Base-by-base conservation (phyloP, 2,113 vertebrate genomes). In the Cygnus buccinator region DNA sequence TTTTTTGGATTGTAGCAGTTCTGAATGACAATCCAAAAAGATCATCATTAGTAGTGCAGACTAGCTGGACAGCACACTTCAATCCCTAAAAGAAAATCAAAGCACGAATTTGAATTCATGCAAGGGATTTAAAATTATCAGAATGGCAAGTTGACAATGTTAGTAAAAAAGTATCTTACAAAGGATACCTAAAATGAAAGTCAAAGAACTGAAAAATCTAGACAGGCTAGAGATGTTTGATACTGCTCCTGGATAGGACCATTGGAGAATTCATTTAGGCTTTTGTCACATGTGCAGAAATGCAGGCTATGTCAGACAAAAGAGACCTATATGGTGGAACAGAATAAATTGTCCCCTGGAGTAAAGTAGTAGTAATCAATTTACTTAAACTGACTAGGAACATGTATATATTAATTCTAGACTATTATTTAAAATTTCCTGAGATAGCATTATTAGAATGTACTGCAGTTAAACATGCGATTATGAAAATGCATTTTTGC, bases 401-500 rank as follows among this genome's bases (percentile, higher is more conserved):
- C 55, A 83, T 58, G 26, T 73, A 58, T 73, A 50, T 80, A 77
- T 88, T 90, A 84, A 83, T 88, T 88, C 67, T 74, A 76, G 71
- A 73, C 54, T 57, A 46, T 65, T n/a, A 94, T 88, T 93, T 93
- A 93, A 79, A 85, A 86, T 90, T 95, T 90, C 26, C 88, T 77
- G 63, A 82, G 33, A 68, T 82, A 79, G 52, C 48, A 52, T 91
- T 94, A 52, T 61, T 77, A 62, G 50, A 89, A 39, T 57, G 66
- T 37, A 87, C 58, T 62, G 54, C 50, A 88, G 82, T 28, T 86
- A 90, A 96, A 80, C 83, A 83, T 55, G 85, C 88, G 63, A 95
- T 94, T 93, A 96, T 77, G 90, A 14, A 76, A 92, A 95, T 70
- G 18, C 31, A 80, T 83, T 83, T 91, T 92, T 93, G 35, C 54